Percentiles rank a stretch among this genome's conserved stretches.
phyloP scores from a whole-genome alignment of 1,140 invertebrate species.

The Cyphomyrmex costatus region DNA sequence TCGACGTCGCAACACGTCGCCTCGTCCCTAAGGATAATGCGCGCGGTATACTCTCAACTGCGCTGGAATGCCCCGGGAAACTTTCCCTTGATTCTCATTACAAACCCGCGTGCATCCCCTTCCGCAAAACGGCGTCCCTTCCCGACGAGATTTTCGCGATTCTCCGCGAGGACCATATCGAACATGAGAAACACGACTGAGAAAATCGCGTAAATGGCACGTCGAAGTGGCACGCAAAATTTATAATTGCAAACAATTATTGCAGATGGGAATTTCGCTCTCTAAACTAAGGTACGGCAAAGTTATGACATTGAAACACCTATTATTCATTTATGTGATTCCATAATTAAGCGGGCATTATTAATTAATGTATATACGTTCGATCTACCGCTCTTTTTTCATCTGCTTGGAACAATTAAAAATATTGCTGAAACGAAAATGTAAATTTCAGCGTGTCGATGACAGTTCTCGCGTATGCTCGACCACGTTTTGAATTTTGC shows the following conservation, averaged over 20 bases:
- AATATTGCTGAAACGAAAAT: conserved; percentile 54
- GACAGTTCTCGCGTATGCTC: conserved; percentile 32
- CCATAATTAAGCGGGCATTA: neutral
- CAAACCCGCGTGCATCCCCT: conserved; percentile 45
- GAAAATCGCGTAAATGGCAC: conserved; percentile 10
- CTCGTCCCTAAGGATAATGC: conserved; percentile 63
- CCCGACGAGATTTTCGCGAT: conserved; percentile 36
- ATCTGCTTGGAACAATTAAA: conserved; percentile 42
- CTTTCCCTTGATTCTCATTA: conserved; percentile 71
- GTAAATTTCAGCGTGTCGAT: conserved; percentile 46
- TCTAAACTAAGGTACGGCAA: neutral
- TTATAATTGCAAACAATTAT: conserved; percentile 20
- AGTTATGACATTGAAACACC: neutral
- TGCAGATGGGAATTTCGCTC: neutral
- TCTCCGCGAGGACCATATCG: neutral
- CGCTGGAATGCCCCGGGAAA: conserved; percentile 56
- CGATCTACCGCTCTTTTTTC: neutral
- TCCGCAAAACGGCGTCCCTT: conserved; percentile 50
- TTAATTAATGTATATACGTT: conserved; percentile 8
- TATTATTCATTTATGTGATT: conserved; percentile 23
- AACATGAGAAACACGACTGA: neutral
- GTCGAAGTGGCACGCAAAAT: neutral
- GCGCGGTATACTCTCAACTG: conserved; percentile 31
- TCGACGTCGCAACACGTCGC: conserved; percentile 24
- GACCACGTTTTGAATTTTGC: conserved; percentile 46